Conservation (phyloP, 2,888 invertebrate genomes). For the Omphaloscelis lunosa region DNA sequence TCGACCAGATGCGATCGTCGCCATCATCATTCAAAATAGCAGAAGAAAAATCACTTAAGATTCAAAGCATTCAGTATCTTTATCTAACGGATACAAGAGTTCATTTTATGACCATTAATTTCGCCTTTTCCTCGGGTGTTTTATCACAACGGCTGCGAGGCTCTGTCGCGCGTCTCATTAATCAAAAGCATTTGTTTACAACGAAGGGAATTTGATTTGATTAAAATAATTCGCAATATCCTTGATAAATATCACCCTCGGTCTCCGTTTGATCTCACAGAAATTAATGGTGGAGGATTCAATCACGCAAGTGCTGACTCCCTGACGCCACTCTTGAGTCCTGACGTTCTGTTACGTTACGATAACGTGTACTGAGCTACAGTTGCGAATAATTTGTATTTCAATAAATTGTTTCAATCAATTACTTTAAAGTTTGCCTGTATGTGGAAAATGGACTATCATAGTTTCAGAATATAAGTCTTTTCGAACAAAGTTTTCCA, state of each 20-base stretch:
- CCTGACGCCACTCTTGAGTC: constrained; percentile 79
- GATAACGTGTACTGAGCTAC: constrained; percentile 49
- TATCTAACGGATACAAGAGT: constrained; percentile 90
- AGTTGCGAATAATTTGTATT: constrained; percentile 27
- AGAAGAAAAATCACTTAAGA: constrained; percentile 89
- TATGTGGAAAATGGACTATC: not conserved
- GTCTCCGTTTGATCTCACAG: constrained; percentile 90
- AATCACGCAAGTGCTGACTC: constrained; percentile 88
- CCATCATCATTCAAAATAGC: constrained; percentile 86
- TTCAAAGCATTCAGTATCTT: constrained; percentile 89
- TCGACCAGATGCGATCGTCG: constrained; percentile 87
- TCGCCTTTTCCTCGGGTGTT: constrained; percentile 89
- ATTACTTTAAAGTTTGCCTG: constrained; percentile 1
- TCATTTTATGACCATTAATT: constrained; percentile 91
- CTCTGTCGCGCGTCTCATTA: constrained; percentile 91
- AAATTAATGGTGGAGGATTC: constrained; percentile 90
- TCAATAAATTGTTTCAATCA: constrained; percentile 1
- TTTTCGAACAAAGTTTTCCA: constrained; percentile 22
- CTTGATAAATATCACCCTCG: constrained; percentile 91
- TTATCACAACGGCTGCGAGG: constrained; percentile 89
- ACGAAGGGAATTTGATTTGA: constrained; percentile 91
- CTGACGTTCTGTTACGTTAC: constrained; percentile 72
- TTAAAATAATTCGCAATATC: constrained; percentile 91
- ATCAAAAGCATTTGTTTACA: constrained; percentile 91
- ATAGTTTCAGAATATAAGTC: not conserved